Conservation (phyloP, 2,888 invertebrate species). For the Steinernema scapterisci region DNA sequence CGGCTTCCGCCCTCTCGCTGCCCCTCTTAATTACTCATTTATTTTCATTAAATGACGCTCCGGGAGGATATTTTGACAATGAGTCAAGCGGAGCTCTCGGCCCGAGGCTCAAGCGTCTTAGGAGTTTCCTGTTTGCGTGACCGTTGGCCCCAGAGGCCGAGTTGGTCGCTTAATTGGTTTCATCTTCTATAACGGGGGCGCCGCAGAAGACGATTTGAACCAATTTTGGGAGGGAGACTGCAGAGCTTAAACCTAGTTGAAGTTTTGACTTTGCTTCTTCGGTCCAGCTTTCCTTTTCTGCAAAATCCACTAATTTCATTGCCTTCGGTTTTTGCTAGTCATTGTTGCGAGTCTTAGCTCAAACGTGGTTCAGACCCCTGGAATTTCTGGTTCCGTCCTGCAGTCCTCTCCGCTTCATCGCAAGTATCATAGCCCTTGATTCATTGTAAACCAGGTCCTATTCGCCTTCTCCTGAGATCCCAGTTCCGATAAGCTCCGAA, state of each 20-base stretch:
- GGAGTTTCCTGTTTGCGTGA: constrained; percentile 30
- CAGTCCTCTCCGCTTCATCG: too few species aligned
- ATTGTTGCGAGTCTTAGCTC: too few species aligned
- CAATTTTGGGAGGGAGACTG: background rate
- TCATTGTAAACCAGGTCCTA: too few species aligned
- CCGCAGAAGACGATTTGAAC: background rate
- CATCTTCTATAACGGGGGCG: background rate
- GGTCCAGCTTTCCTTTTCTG: too few species aligned
- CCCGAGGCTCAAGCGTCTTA: background rate
- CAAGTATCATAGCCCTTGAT: too few species aligned
- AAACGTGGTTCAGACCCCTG: too few species aligned
- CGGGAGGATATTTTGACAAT: constrained; percentile 23
- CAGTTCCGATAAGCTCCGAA: too few species aligned
- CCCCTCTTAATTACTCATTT: constrained; percentile 26
- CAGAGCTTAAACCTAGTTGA: background rate
- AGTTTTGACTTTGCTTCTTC: background rate
- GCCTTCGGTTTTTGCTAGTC: too few species aligned
- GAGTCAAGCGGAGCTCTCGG: constrained; percentile 18
- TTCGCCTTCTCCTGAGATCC: too few species aligned
- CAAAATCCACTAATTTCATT: too few species aligned
- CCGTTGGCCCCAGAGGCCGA: constrained; percentile 8
- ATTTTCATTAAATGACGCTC: constrained; percentile 28
- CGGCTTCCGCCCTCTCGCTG: background rate
- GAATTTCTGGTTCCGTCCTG: too few species aligned
- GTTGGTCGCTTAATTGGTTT: constrained; percentile 14